phyloP scores from a whole-genome alignment of 2,888 invertebrate genomes.

The Eupithecia vulgata region DNA sequence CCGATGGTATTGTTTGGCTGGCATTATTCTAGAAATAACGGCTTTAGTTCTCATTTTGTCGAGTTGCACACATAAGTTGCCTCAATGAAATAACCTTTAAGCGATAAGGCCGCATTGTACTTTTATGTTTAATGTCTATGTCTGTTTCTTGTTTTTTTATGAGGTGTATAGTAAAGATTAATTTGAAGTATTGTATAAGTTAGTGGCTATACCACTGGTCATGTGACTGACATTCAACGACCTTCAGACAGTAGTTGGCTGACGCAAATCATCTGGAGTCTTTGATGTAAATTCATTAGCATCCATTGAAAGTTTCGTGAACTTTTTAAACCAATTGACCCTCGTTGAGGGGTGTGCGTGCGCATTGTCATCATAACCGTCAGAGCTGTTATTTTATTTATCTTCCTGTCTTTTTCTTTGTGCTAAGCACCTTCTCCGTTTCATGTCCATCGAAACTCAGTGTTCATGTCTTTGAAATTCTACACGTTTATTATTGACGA shows the following conservation, averaged over 20 bases:
- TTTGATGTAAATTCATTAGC: conserved; percentile 71
- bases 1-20: neutral
- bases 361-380: conserved; percentile 51
- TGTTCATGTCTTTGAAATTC: neutral
- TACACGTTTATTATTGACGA: neutral
- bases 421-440: neutral
- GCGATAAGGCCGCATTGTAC: no score
- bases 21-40: neutral
- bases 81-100: no score
- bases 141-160: no score
- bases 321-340: conserved; percentile 74
- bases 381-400: conserved; percentile 19
- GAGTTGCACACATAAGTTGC: neutral
- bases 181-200: no score
- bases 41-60: neutral
- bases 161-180: no score
- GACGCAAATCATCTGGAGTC: conserved; percentile 69
- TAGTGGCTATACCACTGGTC: neutral
- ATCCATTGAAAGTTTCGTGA: conserved; percentile 71
- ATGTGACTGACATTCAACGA: conserved; percentile 39
- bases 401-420: conserved; percentile 20
- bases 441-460: no score
- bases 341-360: conserved; percentile 64
- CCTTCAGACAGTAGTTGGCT: conserved; percentile 55
- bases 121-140: no score